Conservation (phyloP, 2,888 invertebrate genomes). For the Netelia fuscicornis region DNA sequence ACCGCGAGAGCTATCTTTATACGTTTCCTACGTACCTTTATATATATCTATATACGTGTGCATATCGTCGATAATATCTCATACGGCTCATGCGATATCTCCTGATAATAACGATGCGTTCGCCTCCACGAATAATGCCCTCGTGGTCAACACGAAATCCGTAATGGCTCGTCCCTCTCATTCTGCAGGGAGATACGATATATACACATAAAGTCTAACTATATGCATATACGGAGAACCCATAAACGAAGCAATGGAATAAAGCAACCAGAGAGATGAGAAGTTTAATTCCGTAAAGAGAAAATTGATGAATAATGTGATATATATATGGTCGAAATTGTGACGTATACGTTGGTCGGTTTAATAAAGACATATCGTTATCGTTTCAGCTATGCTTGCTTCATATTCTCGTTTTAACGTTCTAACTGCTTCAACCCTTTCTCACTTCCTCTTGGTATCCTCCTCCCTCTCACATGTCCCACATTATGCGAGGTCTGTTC, state of each 20-base stretch:
- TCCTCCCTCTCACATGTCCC: constrained; percentile 24
- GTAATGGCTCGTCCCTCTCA: constrained; percentile 40
- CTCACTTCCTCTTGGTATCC: neutral
- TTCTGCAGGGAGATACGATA: constrained; percentile 1
- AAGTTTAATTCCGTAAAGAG: too few species aligned
- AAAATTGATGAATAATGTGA: neutral
- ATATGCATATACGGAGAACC: too few species aligned
- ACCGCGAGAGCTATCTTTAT: constrained; percentile 35
- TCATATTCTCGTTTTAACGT: neutral
- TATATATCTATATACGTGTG: neutral
- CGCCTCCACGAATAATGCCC: constrained; percentile 48
- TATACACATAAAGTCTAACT: too few species aligned
- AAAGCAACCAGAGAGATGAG: too few species aligned
- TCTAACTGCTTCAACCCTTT: constrained; percentile 4
- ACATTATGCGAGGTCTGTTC: constrained; percentile 44
- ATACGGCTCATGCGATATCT: constrained; percentile 49
- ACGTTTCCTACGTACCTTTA: constrained; percentile 2
- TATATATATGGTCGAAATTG: too few species aligned
- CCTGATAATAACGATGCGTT: constrained; percentile 56
- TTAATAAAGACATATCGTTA: neutral
- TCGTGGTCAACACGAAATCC: constrained; percentile 31
- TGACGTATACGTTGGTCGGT: neutral
- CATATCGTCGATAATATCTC: constrained; percentile 59
- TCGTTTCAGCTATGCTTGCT: too few species aligned
- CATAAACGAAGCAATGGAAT: too few species aligned